These are phyloP conservation scores for Protomyctophum bolini DNA, from an alignment of 2,113 vertebrate species.

Conservation along the genomic window DNA sequence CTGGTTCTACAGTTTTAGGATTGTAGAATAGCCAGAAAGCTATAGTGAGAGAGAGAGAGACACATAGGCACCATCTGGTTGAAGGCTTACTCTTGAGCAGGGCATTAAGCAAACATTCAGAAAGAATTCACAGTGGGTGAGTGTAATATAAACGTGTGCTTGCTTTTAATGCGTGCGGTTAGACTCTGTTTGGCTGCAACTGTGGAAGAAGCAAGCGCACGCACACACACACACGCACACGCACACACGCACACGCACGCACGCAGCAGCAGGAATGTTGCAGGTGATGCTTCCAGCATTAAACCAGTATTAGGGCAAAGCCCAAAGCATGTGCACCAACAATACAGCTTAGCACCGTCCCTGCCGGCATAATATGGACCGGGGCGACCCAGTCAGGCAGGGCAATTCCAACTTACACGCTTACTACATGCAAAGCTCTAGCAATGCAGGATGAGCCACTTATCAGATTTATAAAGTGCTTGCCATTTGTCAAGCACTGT, in stretches of 20 bases:
- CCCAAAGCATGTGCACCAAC: slow-evolving; percentile 65
- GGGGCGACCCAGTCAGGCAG: slow-evolving; percentile 23
- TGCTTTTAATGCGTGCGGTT: slow-evolving; percentile 64
- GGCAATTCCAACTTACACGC: slow-evolving; percentile 10
- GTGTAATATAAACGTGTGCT: slow-evolving; percentile 56
- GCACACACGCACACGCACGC: slow-evolving; percentile 13
- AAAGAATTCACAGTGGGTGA: slow-evolving; percentile 54
- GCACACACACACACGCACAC: no score
- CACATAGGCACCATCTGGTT: slow-evolving; percentile 43
- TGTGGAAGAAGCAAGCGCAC: slow-evolving; percentile 46
- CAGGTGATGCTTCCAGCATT: slow-evolving; percentile 68
- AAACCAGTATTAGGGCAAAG: slow-evolving; percentile 72
- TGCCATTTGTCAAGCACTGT: no score
- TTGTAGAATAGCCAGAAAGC: not conserved
- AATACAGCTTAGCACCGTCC: slow-evolving; percentile 61
- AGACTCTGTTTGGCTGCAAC: slow-evolving; percentile 52
- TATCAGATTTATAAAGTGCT: no score
- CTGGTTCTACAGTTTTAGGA: no score
- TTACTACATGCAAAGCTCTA: no score
- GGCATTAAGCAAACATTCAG: slow-evolving; percentile 52
- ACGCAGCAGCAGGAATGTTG: slow-evolving; percentile 72
- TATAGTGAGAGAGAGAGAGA: not conserved
- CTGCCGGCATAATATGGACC: slow-evolving; percentile 7
- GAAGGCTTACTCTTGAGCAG: slow-evolving; percentile 10
- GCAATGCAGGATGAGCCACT: no score